A percentile compares a stretch with the other conserved stretches of the same genome.
Conservation (phyloP, 2,113 vertebrate species). For the Fregata magnificens region DNA sequence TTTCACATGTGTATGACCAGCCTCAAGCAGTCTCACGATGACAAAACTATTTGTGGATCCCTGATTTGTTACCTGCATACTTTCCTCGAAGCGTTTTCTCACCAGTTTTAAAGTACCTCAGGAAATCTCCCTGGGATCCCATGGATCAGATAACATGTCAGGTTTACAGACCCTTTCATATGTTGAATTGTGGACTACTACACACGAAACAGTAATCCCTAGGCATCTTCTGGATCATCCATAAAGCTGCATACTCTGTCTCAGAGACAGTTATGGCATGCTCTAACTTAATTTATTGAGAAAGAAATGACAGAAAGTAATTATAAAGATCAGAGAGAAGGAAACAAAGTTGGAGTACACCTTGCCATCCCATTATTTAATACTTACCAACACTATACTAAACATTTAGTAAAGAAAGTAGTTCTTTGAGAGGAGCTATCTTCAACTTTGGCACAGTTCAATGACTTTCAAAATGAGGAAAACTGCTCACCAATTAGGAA, state of each 20-base stretch:
- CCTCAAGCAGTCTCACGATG: not conserved
- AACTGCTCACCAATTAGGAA: not conserved
- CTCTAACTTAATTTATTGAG: not conserved
- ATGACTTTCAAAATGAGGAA: not conserved
- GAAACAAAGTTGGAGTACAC: not conserved
- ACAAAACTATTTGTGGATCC: slow-evolving; percentile 12
- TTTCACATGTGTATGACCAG: slow-evolving; percentile 10
- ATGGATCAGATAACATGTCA: slow-evolving; percentile 2
- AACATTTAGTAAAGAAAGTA: not conserved
- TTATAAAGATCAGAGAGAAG: not conserved
- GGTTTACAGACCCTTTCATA: not conserved
- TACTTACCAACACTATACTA: not conserved
- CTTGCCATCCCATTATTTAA: not conserved
- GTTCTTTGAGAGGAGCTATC: not conserved
- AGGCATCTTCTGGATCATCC: not conserved
- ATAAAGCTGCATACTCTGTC: not conserved
- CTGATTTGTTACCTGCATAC: slow-evolving; percentile 41
- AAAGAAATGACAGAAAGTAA: not conserved
- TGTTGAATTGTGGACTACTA: not conserved
- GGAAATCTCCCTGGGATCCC: slow-evolving; percentile 11
- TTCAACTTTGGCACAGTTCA: not conserved
- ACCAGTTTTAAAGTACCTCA: slow-evolving; percentile 15
- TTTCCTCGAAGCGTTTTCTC: not conserved
- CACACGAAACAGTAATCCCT: not conserved
- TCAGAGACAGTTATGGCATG: not conserved